A percentile compares a stretch with the other conserved stretches of the same genome.
phyloP scores from a whole-genome alignment of 2,113 vertebrate species.

The Chrysemys picta region DNA sequence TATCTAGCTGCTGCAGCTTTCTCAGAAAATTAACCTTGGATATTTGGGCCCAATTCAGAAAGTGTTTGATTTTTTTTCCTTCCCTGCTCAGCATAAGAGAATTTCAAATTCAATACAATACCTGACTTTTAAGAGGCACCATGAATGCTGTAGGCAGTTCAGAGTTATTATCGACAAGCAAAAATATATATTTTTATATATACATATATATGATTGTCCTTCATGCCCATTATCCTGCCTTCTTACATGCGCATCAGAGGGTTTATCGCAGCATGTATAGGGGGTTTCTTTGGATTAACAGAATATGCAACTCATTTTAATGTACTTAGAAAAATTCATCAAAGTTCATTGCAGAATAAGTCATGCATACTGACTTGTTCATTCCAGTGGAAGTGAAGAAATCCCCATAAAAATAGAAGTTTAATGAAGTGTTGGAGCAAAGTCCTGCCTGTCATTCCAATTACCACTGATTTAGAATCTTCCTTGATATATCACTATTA shows the following conservation, averaged over 20 bases:
- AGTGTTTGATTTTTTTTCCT: constrained; percentile 93
- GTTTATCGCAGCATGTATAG: constrained; percentile 74
- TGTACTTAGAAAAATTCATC: constrained; percentile 85
- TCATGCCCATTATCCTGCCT: constrained; percentile 77
- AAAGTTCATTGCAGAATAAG: constrained; percentile 84
- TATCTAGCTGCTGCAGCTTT: constrained; percentile 99
- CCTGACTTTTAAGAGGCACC: constrained; percentile 84
- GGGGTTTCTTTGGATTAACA: constrained; percentile 71
- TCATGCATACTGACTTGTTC: constrained; percentile 83
- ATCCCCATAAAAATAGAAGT: constrained; percentile 84
- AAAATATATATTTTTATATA: constrained; percentile 78
- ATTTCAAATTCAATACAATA: constrained; percentile 86
- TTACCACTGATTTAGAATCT: constrained; percentile 79
- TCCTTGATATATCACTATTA: constrained; percentile 64
- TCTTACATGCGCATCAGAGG: constrained; percentile 75
- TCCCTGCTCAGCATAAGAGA: constrained; percentile 85
- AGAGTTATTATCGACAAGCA: constrained; percentile 85
- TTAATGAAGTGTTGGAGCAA: constrained; percentile 84
- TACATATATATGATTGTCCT: constrained; percentile 76
- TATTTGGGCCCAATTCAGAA: constrained; percentile 99
- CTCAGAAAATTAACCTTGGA: constrained; percentile 99
- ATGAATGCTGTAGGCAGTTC: constrained; percentile 83
- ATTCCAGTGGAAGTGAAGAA: constrained; percentile 85
- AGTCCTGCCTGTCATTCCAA: constrained; percentile 78
- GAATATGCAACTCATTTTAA: constrained; percentile 83